Percentiles rank a stretch among this genome's conserved stretches.
Evolutionary conservation across 2,113 vertebrate species (phyloP).

Genomic region (Anseranas semipalmata): DNA sequence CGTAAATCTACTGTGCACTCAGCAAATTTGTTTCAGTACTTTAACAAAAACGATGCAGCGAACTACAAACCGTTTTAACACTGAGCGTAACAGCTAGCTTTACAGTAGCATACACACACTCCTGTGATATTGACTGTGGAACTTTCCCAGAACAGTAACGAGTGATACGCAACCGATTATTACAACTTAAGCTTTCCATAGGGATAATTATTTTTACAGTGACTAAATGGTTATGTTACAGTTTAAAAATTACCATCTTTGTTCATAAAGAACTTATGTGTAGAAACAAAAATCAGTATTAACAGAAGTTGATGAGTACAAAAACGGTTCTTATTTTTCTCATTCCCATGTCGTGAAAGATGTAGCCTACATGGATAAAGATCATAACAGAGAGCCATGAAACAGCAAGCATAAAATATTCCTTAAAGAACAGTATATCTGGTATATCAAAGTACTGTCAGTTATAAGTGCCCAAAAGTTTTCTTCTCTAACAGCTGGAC

Average conservation of each 20-base stretch:
- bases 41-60: neutral
- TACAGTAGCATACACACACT: neutral
- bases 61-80: neutral
- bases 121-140: neutral
- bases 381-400: neutral
- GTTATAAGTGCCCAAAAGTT: neutral
- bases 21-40: neutral
- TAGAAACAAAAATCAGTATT: neutral
- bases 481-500: neutral
- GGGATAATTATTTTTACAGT: neutral
- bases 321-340: neutral
- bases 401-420: neutral
- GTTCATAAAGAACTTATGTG: neutral
- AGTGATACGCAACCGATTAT: neutral
- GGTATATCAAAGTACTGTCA: neutral
- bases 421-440: rapidly evolving
- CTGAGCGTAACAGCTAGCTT: rapidly evolving
- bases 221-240: neutral
- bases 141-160: neutral
- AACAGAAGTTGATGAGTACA: neutral
- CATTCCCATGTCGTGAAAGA: neutral
- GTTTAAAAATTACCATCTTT: neutral
- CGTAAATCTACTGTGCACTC: rapidly evolving
- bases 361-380: neutral
- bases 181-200: neutral